Conservation (phyloP, 2,888 invertebrate species). For the Cheilosia variabilis region DNA sequence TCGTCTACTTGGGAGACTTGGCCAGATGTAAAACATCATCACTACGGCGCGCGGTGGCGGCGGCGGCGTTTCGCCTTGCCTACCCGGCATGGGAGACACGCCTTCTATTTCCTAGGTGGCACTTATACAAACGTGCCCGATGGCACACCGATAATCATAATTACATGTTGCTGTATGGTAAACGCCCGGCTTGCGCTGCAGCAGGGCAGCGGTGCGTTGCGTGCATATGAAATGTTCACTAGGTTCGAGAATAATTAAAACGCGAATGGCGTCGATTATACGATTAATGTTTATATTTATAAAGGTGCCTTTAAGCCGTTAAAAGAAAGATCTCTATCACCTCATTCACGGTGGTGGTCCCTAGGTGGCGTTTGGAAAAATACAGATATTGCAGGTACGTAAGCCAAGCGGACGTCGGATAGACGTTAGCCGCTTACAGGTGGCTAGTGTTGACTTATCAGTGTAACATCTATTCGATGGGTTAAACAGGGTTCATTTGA, state of each 20-base stretch:
- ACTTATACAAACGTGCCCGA: constrained; percentile 61
- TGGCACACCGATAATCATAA: constrained; percentile 63
- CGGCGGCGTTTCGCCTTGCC: background rate
- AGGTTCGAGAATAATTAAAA: constrained; percentile 18
- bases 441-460: constrained; percentile 48
- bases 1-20: background rate
- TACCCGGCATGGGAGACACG: constrained; percentile 38
- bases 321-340: constrained; percentile 44
- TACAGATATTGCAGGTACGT: background rate
- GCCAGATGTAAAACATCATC: constrained; percentile 50
- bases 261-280: constrained; percentile 14
- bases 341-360: constrained; percentile 23
- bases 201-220: constrained; percentile 11
- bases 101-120: constrained; percentile 53
- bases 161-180: constrained; percentile 17
- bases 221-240: constrained; percentile 17
- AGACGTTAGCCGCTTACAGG: constrained; percentile 17
- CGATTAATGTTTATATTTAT: constrained; percentile 26
- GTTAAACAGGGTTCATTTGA: constrained; percentile 61
- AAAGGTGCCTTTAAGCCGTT: constrained; percentile 13
- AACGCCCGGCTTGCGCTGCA: constrained; percentile 30
- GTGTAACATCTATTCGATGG: constrained; percentile 57
- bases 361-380: constrained; percentile 14
- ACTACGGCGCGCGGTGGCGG: no score
- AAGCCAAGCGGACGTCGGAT: constrained; percentile 21